A percentile compares a stretch with the other conserved stretches of the same genome.
phyloP scores from a whole-genome alignment of 2,113 vertebrate genomes.

The Tauraco erythrolophus region DNA sequence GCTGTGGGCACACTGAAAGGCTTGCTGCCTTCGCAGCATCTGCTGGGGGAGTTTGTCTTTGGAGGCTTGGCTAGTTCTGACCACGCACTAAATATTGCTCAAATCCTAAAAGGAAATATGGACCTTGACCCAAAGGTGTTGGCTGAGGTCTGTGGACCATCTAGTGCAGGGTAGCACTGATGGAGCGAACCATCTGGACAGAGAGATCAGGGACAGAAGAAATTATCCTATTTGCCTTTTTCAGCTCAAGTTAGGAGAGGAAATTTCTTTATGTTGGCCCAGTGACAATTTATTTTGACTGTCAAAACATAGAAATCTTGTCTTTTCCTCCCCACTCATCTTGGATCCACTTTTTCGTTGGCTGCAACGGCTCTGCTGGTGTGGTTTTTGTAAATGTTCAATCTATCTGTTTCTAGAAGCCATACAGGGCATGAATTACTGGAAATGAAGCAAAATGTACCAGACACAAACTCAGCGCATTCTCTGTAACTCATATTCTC shows the following conservation, averaged over 20 bases:
- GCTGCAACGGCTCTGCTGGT: neutral
- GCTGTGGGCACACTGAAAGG: neutral
- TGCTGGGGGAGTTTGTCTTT: neutral
- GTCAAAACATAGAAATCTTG: neutral
- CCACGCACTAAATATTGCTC: neutral
- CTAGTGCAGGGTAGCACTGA: neutral
- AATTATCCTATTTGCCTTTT: neutral
- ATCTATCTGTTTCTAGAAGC: conserved; percentile 14
- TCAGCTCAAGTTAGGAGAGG: neutral
- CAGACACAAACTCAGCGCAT: conserved; percentile 43
- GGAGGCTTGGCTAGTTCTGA: neutral
- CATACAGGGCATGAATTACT: neutral
- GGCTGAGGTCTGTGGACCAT: neutral
- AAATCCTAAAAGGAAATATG: neutral
- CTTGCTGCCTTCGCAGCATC: neutral
- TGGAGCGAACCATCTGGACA: neutral
- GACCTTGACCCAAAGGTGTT: neutral
- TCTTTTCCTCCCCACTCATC: neutral
- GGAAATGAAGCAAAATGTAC: conserved; percentile 40
- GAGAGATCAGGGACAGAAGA: neutral
- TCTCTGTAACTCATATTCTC: conserved; percentile 34
- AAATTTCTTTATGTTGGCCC: neutral
- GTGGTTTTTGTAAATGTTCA: neutral
- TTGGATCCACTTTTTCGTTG: neutral
- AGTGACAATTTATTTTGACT: neutral